These are phyloP conservation scores for Neopipo cinnamomea DNA, from an alignment of 2,113 vertebrate genomes.

Conservation along the genomic window DNA sequence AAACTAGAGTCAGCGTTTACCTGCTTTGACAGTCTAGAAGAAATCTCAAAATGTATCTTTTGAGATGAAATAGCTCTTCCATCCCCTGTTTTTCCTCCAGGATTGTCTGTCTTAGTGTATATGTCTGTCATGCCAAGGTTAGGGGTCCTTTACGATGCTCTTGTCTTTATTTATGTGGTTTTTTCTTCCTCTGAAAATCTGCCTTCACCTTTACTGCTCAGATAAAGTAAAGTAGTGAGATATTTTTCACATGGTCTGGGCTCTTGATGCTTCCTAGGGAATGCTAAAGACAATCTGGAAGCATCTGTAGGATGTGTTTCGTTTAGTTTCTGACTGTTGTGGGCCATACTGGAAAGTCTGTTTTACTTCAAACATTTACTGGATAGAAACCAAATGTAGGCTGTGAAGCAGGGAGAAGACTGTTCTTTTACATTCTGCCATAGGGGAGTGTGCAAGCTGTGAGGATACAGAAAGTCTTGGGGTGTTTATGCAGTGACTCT, in stretches of 20 bases:
- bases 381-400: background rate
- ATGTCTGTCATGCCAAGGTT: background rate
- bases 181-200: background rate
- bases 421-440: background rate
- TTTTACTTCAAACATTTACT: background rate
- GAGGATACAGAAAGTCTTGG: background rate
- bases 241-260: background rate
- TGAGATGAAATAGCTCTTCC: background rate
- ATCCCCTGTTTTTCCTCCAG: background rate
- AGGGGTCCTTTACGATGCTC: background rate
- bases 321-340: background rate
- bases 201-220: background rate
- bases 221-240: background rate
- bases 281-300: background rate
- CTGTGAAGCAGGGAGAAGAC: background rate
- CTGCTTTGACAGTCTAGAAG: background rate
- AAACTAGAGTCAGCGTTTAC: background rate
- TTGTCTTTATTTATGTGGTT: background rate
- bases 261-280: background rate
- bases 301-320: background rate
- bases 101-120: background rate
- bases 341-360: background rate
- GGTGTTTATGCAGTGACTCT: background rate
- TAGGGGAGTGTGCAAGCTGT: background rate
- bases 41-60: background rate